Base-by-base conservation (phyloP, 2,888 invertebrate species). In the Mesochorus sp. region DNA sequence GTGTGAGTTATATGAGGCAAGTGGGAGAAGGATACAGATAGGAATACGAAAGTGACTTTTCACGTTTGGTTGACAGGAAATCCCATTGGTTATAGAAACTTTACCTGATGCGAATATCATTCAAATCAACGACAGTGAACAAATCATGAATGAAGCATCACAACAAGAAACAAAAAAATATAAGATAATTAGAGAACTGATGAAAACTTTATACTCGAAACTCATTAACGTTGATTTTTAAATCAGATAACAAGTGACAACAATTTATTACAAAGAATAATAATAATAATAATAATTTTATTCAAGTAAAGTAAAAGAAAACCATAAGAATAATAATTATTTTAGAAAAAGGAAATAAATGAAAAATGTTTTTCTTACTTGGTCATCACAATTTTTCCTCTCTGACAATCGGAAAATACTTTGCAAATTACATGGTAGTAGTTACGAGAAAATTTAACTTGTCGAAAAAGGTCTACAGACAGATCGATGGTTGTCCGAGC, bases 31-130 rank as follows among this genome's bases (percentile, higher is more conserved):
- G 34, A 51, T 31, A 44, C 4, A 10, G 68, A 10, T 10, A 28
- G 8, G 49, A 49, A 68, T 77, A 67, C 62, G 31, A 62, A 39
- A 62, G 72, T 49, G 39, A 72, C 62, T 68, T 73, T 62, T 57
- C 44, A 34, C 66, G 62, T 68, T 62, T 39, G 44, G 39, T 55
- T 62, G 49, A 55, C 68, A 10, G 44, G 10, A 57, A 39, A 57
- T 77, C 39, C 42, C 28, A 47, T n/a, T 10, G 34, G 31, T 24
- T 55, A n/a, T 3, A 12, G 24, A 61, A 62, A 72, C 47, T 53
- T 72, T 61, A 37, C 31, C 28, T 12, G 44, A 55, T 34, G 28
- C 39, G 53, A 49, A 61, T 77, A 55, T 47, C 37, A 39, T 55
- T 37, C 34, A 37, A 34, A 5, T 49, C 24, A 14, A 3, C 6